These are phyloP conservation scores for Pseudomyrmex cubaensis DNA, from an alignment of 1,140 invertebrate genomes.

Conservation along the genomic window DNA sequence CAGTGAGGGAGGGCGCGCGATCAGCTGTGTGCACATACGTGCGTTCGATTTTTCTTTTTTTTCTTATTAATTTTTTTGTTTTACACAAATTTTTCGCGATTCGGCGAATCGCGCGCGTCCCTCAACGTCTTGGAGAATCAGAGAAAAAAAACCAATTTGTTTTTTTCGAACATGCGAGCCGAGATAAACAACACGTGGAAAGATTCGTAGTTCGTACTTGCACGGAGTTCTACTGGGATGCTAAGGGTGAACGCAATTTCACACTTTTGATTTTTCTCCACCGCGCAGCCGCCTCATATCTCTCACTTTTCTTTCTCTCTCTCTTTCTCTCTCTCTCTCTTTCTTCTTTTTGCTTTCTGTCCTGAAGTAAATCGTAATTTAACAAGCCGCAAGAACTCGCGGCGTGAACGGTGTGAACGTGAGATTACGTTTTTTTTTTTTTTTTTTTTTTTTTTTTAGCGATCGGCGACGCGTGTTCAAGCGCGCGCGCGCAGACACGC, in stretches of 20 bases:
- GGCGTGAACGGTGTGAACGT: slow-evolving; percentile 32
- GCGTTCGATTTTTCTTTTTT: too few species aligned
- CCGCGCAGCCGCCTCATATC: slow-evolving; percentile 7
- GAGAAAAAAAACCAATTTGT: slow-evolving; percentile 25
- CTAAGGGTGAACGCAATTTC: slow-evolving; percentile 69
- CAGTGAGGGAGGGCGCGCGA: background rate
- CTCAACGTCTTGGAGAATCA: background rate
- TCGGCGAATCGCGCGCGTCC: slow-evolving; percentile 14
- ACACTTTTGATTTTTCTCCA: slow-evolving; percentile 28
- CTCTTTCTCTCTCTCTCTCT: background rate
- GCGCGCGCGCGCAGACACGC: too few species aligned
- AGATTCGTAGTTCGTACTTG: slow-evolving; percentile 70
- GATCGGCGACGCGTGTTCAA: too few species aligned
- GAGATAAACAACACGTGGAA: slow-evolving; percentile 68
- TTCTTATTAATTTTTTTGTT: too few species aligned
- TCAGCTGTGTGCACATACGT: background rate
- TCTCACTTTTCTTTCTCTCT: background rate
- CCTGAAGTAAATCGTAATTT: background rate
- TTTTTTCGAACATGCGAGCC: slow-evolving; percentile 71
- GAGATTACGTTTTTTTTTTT: slow-evolving; percentile 53
- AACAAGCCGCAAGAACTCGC: background rate
- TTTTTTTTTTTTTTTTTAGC: too few species aligned
- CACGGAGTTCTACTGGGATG: slow-evolving; percentile 62
- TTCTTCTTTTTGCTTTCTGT: slow-evolving; percentile 2
- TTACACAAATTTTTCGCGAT: too few species aligned